These are phyloP conservation scores for Numida meleagris DNA, from an alignment of 2,113 vertebrate species.

Conservation along the genomic window DNA sequence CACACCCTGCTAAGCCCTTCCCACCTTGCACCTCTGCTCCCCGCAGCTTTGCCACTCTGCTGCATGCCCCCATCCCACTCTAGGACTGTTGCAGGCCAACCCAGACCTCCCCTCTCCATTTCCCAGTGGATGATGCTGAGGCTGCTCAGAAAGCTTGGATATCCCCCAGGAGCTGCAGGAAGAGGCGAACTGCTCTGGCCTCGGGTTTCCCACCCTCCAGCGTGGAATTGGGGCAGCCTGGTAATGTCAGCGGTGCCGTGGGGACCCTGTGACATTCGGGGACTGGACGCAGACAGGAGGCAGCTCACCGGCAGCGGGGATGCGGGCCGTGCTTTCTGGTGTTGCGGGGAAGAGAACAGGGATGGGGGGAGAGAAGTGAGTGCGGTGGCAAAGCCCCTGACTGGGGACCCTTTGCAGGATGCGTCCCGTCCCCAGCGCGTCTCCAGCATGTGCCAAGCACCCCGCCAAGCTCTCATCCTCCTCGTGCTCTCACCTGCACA, in stretches of 20 bases:
- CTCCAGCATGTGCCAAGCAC: not conserved
- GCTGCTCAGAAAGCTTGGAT: not conserved
- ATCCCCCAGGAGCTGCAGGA: fast-evolving
- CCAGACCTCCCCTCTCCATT: no score
- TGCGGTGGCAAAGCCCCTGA: not conserved
- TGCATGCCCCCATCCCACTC: not conserved
- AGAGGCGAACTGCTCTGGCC: fast-evolving
- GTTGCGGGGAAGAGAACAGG: not conserved
- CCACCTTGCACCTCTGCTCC: not conserved
- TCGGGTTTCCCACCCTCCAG: not conserved
- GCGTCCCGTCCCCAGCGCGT: fast-evolving
- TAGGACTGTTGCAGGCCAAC: no score
- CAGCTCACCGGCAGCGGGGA: not conserved
- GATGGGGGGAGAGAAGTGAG: not conserved
- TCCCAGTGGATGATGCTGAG: not conserved
- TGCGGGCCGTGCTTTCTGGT: not conserved
- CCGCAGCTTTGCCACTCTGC: fast-evolving
- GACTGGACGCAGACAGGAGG: fast-evolving
- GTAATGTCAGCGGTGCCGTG: fast-evolving
- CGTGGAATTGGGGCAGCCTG: fast-evolving
- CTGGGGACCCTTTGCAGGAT: not conserved
- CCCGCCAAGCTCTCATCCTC: fast-evolving
- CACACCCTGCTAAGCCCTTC: fast-evolving
- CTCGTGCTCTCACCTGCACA: not conserved
- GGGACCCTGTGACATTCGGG: not conserved